phyloP scores from a whole-genome alignment of 92 coral and sea anemone genomes.

The Umimayanthus kanabou region DNA sequence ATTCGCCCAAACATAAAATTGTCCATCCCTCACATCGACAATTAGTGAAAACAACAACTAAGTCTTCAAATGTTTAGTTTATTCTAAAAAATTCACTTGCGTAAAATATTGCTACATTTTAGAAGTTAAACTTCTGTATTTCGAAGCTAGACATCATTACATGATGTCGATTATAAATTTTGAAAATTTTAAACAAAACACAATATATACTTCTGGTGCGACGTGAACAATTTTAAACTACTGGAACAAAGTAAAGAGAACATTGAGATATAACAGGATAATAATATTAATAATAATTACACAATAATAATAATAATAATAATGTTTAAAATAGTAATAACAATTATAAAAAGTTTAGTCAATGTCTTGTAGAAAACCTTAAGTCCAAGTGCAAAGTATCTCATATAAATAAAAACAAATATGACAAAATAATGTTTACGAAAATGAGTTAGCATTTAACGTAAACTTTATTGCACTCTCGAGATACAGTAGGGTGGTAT shows the following conservation, averaged over 20 bases:
- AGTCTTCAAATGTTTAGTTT: too few relatives aligned
- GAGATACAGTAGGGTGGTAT: background rate
- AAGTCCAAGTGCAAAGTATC: background rate
- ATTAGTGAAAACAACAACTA: too few relatives aligned
- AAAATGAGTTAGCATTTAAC: background rate
- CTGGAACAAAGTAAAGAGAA: background rate
- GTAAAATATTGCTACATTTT: background rate
- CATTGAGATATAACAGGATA: too few relatives aligned
- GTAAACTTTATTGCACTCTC: background rate
- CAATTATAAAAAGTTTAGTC: background rate
- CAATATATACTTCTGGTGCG: background rate
- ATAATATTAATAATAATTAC: too few relatives aligned
- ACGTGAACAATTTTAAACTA: background rate
- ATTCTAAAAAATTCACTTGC: background rate
- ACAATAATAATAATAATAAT: too few relatives aligned
- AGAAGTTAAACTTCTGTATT: conserved; percentile 22
- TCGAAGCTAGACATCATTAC: background rate
- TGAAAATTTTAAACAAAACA: conserved; percentile 6
- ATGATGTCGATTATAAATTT: background rate
- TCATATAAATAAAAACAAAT: too few relatives aligned
- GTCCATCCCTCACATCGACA: too few relatives aligned
- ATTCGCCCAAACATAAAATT: too few relatives aligned
- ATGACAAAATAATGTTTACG: background rate
- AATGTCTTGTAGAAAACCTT: background rate
- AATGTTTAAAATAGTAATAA: too few relatives aligned